Conservation (phyloP, 2,888 invertebrate species). For the Drosophila planitibia region DNA sequence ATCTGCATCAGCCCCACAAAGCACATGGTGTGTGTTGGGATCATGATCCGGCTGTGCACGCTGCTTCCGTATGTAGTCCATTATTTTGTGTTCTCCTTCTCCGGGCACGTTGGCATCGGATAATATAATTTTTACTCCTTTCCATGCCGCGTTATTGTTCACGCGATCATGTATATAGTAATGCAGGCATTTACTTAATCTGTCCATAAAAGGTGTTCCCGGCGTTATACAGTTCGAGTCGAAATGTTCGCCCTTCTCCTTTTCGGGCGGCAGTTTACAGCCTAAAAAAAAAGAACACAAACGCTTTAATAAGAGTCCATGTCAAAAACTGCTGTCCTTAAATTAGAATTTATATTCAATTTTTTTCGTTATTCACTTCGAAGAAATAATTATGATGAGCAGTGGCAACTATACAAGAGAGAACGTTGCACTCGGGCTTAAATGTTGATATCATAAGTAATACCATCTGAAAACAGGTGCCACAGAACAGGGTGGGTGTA, state of each 20-base stretch:
- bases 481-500: not conserved
- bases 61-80: conserved; percentile 99
- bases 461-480: not conserved
- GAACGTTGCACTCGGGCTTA: not conserved
- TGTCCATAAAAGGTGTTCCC: conserved; percentile 99
- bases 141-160: conserved; percentile 98
- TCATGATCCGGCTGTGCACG: conserved; percentile 97
- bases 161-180: conserved; percentile 86
- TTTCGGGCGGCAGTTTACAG: conserved; percentile 92
- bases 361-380: not conserved
- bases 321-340: not conserved
- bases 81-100: conserved; percentile 99
- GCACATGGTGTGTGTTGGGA: conserved; percentile 98
- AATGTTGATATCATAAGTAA: not conserved
- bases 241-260: conserved; percentile 96
- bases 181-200: conserved; percentile 92
- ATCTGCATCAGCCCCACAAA: conserved; percentile 99
- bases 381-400: not conserved
- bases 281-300: conserved; percentile 80
- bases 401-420: not conserved
- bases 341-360: not conserved
- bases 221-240: conserved; percentile 99
- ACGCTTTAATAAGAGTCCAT: not conserved
- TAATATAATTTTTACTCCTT: conserved; percentile 96
- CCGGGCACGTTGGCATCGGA: conserved; percentile 99